Evolutionary conservation across 2,797 vertebrate species (phyloP).

Genomic region (Acanthurus leucopareius): DNA sequence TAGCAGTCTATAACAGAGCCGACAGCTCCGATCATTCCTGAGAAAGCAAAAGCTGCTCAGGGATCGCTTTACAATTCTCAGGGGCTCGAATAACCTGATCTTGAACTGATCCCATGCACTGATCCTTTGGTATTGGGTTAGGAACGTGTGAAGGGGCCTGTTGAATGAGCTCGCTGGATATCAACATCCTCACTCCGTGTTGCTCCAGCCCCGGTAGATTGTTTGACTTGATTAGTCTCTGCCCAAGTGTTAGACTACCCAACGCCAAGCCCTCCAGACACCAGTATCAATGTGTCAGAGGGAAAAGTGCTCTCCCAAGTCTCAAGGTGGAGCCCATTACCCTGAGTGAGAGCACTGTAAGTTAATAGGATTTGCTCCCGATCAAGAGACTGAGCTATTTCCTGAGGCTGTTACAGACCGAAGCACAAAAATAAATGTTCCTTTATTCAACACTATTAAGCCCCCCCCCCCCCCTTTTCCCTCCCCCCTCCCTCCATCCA

Average conservation of each 20-base stretch:
- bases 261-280: slow-evolving; percentile 77
- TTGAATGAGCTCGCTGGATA: slow-evolving; percentile 81
- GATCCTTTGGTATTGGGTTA: slow-evolving; percentile 83
- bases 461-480: not conserved
- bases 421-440: slow-evolving; percentile 87
- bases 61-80: slow-evolving; percentile 87
- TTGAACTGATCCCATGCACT: slow-evolving; percentile 81
- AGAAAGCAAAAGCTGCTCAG: slow-evolving; percentile 81
- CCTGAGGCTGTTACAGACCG: slow-evolving; percentile 85
- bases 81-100: slow-evolving; percentile 85
- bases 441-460: slow-evolving; percentile 84
- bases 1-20: slow-evolving; percentile 68
- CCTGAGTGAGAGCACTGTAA: slow-evolving; percentile 85
- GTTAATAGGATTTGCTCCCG: slow-evolving; percentile 86
- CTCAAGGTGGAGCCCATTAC: slow-evolving; percentile 85
- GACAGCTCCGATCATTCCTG: slow-evolving; percentile 80
- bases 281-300: slow-evolving; percentile 80
- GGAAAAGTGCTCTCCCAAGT: slow-evolving; percentile 77
- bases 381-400: slow-evolving; percentile 85
- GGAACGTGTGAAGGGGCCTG: slow-evolving; percentile 84
- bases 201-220: slow-evolving; percentile 77
- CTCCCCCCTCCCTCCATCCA: slow-evolving; percentile 9
- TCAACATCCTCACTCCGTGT: slow-evolving; percentile 82
- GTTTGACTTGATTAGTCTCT: slow-evolving; percentile 84
- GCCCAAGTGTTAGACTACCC: slow-evolving; percentile 75